These are phyloP conservation scores for Eolophus roseicapilla DNA, from an alignment of 2,113 vertebrate species.

Conservation along the genomic window DNA sequence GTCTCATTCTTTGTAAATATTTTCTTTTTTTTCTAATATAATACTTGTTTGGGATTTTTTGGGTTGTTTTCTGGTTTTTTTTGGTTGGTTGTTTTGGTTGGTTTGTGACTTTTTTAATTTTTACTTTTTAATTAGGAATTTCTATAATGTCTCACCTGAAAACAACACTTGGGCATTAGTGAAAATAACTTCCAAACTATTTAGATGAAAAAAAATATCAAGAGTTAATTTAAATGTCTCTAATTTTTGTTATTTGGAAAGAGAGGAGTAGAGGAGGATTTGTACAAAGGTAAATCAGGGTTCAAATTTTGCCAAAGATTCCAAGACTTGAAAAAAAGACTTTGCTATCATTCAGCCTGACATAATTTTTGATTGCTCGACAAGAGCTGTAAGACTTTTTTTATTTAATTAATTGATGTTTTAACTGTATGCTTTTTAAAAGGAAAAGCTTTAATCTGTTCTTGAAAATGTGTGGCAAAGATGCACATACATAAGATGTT, in stretches of 20 bases:
- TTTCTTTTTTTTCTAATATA: background rate
- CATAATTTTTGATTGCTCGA: background rate
- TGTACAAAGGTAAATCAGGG: background rate
- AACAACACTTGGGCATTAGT: background rate
- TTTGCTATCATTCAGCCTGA: background rate
- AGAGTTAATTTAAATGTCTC: background rate
- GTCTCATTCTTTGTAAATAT: background rate
- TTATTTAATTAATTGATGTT: background rate
- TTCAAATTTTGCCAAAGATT: background rate
- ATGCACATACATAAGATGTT: background rate
- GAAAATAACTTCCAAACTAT: background rate
- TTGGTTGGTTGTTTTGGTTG: background rate
- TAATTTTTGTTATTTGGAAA: background rate
- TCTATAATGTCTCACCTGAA: background rate
- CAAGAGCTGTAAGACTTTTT: background rate
- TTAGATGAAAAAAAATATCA: background rate
- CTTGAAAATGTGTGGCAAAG: constrained; percentile 11
- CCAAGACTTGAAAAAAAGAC: background rate
- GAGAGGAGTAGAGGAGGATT: background rate
- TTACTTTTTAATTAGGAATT: background rate
- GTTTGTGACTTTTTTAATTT: background rate
- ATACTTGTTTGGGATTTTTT: background rate
- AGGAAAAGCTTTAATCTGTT: constrained; percentile 6
- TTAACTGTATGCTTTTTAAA: background rate
- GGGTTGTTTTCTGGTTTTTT: background rate